phyloP scores from a whole-genome alignment of 2,797 vertebrate genomes.

The Coregonus suidteri region DNA sequence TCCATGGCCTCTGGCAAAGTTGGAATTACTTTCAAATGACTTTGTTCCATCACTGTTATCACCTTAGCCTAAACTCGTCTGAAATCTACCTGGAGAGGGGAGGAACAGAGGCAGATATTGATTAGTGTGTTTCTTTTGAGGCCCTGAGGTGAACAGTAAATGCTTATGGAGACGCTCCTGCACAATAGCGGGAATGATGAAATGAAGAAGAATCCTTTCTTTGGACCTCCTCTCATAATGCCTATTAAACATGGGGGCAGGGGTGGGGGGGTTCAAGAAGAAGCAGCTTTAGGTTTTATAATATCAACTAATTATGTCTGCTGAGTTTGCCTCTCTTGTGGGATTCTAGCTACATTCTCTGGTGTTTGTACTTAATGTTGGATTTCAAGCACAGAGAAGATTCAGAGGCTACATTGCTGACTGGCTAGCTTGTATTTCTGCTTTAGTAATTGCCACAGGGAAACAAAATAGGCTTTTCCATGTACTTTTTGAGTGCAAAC shows the following conservation, averaged over 20 bases:
- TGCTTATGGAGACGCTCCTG: conserved; percentile 30
- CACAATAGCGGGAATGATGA: conserved; percentile 28
- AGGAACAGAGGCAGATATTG: conserved; percentile 57
- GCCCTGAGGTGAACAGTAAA: conserved; percentile 48
- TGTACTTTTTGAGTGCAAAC: too few relatives aligned
- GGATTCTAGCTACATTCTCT: neutral
- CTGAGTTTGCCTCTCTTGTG: neutral
- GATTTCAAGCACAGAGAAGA: neutral
- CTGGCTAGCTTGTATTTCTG: too few relatives aligned
- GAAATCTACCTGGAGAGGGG: conserved; percentile 56
- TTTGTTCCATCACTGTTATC: conserved; percentile 64
- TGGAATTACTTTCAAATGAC: conserved; percentile 73
- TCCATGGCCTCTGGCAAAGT: conserved; percentile 57
- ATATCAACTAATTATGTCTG: neutral
- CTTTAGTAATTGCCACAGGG: too few relatives aligned
- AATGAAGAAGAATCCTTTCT: conserved; percentile 24
- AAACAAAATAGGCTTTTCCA: too few relatives aligned
- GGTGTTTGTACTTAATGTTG: neutral
- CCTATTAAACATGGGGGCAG: conserved; percentile 17
- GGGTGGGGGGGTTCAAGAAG: neutral
- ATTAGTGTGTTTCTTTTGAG: conserved; percentile 56
- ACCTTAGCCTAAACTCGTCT: conserved; percentile 70
- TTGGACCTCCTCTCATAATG: conserved; percentile 18
- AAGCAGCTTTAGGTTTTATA: neutral
- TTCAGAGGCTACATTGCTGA: too few relatives aligned